phyloP scores from a whole-genome alignment of 2,797 vertebrate genomes.

The Acanthurus leucopareius region DNA sequence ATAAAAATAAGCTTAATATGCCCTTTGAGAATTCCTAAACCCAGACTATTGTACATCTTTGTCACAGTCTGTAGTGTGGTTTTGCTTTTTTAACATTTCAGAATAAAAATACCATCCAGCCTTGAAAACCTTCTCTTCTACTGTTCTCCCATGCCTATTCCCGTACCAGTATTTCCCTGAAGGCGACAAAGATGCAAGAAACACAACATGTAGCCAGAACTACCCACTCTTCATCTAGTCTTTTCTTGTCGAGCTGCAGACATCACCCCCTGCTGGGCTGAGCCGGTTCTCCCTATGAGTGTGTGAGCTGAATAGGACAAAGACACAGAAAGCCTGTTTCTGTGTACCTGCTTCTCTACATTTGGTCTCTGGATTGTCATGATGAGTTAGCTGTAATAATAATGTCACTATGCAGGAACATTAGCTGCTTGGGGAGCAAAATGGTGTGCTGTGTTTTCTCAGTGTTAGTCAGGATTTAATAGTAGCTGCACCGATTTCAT shows the following conservation, averaged over 20 bases:
- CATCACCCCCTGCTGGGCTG: constrained; percentile 63
- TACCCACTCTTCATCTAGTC: constrained; percentile 4
- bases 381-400: constrained; percentile 1
- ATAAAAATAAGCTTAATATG: not conserved
- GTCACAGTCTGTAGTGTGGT: not conserved
- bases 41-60: constrained; percentile 4
- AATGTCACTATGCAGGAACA: constrained; percentile 7
- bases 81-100: constrained; percentile 1
- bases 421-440: constrained; percentile 8
- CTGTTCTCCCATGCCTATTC: not conserved
- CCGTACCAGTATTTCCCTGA: not conserved
- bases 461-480: not conserved
- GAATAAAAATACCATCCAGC: not conserved
- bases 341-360: constrained; percentile 23
- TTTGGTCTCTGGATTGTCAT: constrained; percentile 17
- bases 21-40: constrained; percentile 1
- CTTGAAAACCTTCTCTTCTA: not conserved
- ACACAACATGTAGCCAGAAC: constrained; percentile 12
- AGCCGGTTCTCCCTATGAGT: constrained; percentile 32
- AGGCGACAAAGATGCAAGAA: not conserved
- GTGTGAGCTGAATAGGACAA: constrained; percentile 18
- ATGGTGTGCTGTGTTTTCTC: not conserved
- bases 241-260: constrained; percentile 29
- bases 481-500: not conserved
- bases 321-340: not conserved